Evolutionary conservation across 2,113 vertebrate species (phyloP).

Genomic region (Baryphthengus martii): DNA sequence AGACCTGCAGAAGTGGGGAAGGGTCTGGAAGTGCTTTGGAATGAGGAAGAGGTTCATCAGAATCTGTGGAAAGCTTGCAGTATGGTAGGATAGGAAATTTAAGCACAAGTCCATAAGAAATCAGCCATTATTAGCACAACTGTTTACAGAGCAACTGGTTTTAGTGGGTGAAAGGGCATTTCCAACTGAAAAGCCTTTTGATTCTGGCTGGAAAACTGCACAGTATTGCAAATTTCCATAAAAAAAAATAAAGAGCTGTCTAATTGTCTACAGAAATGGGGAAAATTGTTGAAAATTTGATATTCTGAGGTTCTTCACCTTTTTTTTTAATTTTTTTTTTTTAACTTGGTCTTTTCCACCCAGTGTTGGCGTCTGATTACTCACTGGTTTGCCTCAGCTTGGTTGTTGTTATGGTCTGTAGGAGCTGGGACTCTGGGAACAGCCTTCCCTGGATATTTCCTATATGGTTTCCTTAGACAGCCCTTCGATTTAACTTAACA

Average conservation of each 20-base stretch:
- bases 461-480: neutral
- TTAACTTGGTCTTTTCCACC: neutral
- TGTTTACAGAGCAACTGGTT: neutral
- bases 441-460: neutral
- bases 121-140: neutral
- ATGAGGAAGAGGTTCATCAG: neutral
- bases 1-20: neutral
- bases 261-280: neutral
- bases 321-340: too few species aligned
- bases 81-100: fast-evolving
- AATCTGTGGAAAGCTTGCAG: neutral
- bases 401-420: neutral
- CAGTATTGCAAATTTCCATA: neutral
- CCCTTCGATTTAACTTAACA: neutral
- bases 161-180: neutral
- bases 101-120: neutral
- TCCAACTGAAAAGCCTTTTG: neutral
- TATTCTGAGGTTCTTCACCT: neutral
- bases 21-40: neutral
- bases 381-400: neutral
- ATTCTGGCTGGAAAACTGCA: neutral
- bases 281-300: neutral
- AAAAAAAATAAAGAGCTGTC: neutral
- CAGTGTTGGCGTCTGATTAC: neutral
- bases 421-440: neutral